These are phyloP conservation scores for Phaedon cochleariae DNA, from an alignment of 2,888 invertebrate genomes.

Conservation along the genomic window DNA sequence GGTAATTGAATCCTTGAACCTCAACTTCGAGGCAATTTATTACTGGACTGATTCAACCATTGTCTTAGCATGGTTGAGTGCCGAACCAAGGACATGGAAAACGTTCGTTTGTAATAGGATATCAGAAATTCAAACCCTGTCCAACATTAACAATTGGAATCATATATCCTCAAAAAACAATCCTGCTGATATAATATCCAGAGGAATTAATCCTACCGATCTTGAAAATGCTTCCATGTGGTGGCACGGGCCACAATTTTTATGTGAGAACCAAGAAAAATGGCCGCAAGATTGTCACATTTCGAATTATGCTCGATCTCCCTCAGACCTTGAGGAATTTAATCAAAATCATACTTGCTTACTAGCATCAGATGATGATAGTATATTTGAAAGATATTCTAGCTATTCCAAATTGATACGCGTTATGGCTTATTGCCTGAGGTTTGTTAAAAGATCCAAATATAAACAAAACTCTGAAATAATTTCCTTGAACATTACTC, in stretches of 20 bases:
- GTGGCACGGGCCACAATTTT: constrained; percentile 37
- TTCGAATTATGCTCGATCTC: too few species aligned
- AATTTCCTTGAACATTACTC: too few species aligned
- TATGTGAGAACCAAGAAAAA: neutral
- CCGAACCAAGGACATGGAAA: constrained; percentile 36
- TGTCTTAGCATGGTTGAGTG: constrained; percentile 42
- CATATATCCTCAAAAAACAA: constrained; percentile 39
- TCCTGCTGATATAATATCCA: constrained; percentile 44
- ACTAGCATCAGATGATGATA: neutral
- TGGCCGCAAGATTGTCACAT: neutral
- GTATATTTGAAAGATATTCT: constrained; percentile 3
- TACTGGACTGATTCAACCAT: constrained; percentile 45
- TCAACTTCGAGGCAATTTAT: constrained; percentile 28
- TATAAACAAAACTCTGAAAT: neutral
- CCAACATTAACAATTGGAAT: constrained; percentile 33
- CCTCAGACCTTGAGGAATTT: neutral
- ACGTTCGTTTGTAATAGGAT: constrained; percentile 46
- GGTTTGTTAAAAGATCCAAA: neutral
- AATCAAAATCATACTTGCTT: neutral
- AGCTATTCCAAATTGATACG: neutral
- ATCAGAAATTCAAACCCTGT: constrained; percentile 37
- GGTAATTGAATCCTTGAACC: constrained; percentile 13
- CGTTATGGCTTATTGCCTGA: neutral
- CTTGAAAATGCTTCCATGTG: constrained; percentile 24
- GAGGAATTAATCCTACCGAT: constrained; percentile 37